Evolutionary conservation across 2,888 invertebrate genomes (phyloP).

Genomic region (Papilio demoleus): DNA sequence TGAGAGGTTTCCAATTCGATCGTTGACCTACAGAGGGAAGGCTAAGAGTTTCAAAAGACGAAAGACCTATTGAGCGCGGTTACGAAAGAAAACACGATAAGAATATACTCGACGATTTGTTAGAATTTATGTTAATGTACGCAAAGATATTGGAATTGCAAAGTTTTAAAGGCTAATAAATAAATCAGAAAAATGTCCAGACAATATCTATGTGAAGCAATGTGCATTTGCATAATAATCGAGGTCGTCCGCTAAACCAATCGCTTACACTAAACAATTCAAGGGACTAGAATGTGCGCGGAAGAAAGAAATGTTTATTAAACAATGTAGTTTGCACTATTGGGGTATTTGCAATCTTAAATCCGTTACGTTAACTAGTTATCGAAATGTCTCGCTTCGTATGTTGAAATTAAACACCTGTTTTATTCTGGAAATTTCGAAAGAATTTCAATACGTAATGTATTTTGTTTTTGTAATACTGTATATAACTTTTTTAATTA

Average conservation of each 20-base stretch:
- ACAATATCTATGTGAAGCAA: constrained; percentile 27
- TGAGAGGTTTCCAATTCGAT: constrained; percentile 82
- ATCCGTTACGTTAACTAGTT: constrained; percentile 11
- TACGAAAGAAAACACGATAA: constrained; percentile 36
- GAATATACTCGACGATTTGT: constrained; percentile 29
- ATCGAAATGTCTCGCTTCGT: constrained; percentile 7
- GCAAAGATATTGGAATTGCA: constrained; percentile 9
- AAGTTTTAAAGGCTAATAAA: constrained; percentile 25
- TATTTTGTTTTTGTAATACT: constrained; percentile 7
- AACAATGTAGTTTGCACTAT: constrained; percentile 29
- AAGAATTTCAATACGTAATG: background rate
- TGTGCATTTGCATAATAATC: constrained; percentile 30
- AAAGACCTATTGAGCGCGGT: constrained; percentile 47
- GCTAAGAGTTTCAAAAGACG: constrained; percentile 37
- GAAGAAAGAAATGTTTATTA: constrained; percentile 40
- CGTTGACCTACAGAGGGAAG: constrained; percentile 56
- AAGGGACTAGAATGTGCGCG: constrained; percentile 34
- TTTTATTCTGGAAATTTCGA: background rate
- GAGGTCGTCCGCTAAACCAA: constrained; percentile 24
- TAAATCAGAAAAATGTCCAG: constrained; percentile 18
- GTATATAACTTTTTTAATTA: background rate
- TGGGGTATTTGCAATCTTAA: constrained; percentile 29
- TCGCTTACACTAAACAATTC: constrained; percentile 24
- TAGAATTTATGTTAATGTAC: constrained; percentile 3
- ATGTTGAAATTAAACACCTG: background rate